phyloP scores from a whole-genome alignment of 1,140 invertebrate species.

The Drosophila nasuta region DNA sequence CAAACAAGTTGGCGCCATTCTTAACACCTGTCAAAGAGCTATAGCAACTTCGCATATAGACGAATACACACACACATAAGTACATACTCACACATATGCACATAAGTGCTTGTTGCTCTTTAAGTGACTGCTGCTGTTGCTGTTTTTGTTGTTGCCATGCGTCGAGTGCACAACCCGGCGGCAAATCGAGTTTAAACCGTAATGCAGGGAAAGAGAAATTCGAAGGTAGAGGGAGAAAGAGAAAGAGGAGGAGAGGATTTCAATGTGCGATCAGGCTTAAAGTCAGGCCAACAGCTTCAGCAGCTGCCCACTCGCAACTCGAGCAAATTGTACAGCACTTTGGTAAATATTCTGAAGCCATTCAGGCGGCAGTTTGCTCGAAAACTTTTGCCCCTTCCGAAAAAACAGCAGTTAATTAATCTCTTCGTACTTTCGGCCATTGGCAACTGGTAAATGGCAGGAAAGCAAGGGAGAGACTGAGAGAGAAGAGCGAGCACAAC shows the following conservation, averaged over 20 bases:
- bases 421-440: conserved; percentile 35
- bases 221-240: not conserved
- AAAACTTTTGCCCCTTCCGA: conserved; percentile 34
- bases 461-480: conserved; percentile 22
- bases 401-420: conserved; percentile 71
- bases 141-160: conserved; percentile 23
- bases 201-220: conserved; percentile 15
- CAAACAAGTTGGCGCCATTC: conserved; percentile 66
- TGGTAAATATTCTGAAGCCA: conserved; percentile 37
- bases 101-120: conserved; percentile 24
- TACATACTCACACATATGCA: not conserved
- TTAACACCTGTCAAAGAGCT: conserved; percentile 77
- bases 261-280: conserved; percentile 13
- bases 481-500: not conserved
- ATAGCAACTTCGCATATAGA: conserved; percentile 44
- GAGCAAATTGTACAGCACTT: conserved; percentile 40
- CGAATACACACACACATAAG: conserved; percentile 24
- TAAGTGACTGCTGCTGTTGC: conserved; percentile 24
- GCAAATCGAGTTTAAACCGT: conserved; percentile 45
- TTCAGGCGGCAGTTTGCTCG: conserved; percentile 21
- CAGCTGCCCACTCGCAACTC: conserved; percentile 19
- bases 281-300: conserved; percentile 1
- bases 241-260: not conserved
- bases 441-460: conserved; percentile 4
- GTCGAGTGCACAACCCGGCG: conserved; percentile 13